Evolutionary conservation across 2,888 invertebrate species (phyloP).

Genomic region (Epinotia ramella): DNA sequence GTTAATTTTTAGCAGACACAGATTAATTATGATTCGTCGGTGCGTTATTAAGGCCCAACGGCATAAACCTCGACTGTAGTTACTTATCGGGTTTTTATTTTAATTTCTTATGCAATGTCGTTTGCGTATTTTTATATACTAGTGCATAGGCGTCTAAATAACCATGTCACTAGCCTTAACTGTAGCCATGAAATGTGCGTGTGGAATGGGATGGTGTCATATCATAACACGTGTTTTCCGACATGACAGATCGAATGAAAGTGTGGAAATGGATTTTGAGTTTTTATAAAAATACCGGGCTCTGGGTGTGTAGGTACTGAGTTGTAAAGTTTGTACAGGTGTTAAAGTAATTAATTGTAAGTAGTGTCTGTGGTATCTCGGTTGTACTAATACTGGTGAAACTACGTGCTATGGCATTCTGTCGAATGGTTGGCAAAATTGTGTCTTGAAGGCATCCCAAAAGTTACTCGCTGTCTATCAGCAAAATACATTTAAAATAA

Average conservation of each 20-base stretch:
- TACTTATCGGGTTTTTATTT: conserved; percentile 22
- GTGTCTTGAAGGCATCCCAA: conserved; percentile 29
- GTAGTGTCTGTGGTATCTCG: background rate
- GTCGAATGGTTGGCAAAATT: conserved; percentile 14
- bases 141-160: conserved; percentile 44
- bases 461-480: conserved; percentile 28
- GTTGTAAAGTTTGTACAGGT: background rate
- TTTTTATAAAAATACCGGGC: background rate
- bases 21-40: conserved; percentile 22
- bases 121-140: conserved; percentile 42
- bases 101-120: conserved; percentile 35
- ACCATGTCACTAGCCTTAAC: conserved; percentile 48
- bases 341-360: background rate
- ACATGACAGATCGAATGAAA: background rate
- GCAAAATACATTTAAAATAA: conserved; percentile 28
- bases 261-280: background rate
- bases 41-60: conserved; percentile 26
- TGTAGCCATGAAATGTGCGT: conserved; percentile 46
- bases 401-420: conserved; percentile 25
- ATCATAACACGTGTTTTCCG: conserved; percentile 26
- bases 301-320: background rate
- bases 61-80: conserved; percentile 40
- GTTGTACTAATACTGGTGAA: background rate
- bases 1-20: conserved; percentile 20
- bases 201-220: conserved; percentile 18